Percentiles rank a stretch among this genome's conserved stretches.
Conservation (phyloP, 2,797 vertebrate genomes). For the Saxicola maurus region DNA sequence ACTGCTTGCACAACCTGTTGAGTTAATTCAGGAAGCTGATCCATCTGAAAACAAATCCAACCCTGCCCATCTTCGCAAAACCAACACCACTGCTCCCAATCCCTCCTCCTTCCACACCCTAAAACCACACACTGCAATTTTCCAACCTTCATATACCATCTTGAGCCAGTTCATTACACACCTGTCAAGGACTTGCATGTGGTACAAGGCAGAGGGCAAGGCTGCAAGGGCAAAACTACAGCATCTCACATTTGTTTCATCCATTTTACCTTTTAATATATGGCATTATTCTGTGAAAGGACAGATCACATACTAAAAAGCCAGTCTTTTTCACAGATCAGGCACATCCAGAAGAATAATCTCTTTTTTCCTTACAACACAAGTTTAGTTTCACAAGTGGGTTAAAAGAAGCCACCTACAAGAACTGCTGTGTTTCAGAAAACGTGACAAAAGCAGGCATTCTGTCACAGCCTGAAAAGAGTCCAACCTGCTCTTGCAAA, state of each 20-base stretch:
- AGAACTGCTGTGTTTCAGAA: neutral
- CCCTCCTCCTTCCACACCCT: neutral
- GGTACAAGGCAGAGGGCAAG: neutral
- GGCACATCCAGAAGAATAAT: neutral
- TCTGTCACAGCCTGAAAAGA: neutral
- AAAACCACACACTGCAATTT: neutral
- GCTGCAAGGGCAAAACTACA: neutral
- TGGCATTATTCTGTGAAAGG: neutral
- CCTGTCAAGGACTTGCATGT: neutral
- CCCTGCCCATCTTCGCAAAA: neutral
- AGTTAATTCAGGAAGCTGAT: neutral
- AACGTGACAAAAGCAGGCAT: neutral
- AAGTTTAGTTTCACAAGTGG: neutral
- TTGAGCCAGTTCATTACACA: neutral
- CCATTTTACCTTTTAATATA: neutral
- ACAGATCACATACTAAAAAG: neutral
- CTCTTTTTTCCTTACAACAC: neutral
- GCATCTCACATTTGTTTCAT: neutral
- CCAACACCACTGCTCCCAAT: neutral
- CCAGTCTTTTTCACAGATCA: neutral
- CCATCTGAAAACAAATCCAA: neutral
- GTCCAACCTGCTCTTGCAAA: neutral
- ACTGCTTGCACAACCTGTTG: rapidly evolving
- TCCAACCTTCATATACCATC: neutral
- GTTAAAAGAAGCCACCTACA: constrained; percentile 21